phyloP scores from a whole-genome alignment of 2,797 vertebrate genomes.

The Myotis myotis region DNA sequence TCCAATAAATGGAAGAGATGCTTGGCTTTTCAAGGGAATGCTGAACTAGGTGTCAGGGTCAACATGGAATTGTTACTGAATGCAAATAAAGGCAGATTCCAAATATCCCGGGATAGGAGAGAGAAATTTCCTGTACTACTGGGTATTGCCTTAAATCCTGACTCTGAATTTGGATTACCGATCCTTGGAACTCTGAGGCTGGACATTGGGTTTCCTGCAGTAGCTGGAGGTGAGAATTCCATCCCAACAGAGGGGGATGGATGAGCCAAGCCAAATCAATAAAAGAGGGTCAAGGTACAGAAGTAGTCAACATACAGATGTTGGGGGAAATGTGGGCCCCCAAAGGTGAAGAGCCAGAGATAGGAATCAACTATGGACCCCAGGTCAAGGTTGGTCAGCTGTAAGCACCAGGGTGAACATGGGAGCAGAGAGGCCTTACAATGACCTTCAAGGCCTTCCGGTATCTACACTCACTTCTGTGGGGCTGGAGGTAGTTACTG shows the following conservation, averaged over 20 bases:
- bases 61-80: not conserved
- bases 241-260: not conserved
- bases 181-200: not conserved
- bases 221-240: not conserved
- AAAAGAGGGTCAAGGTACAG: not conserved
- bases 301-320: not conserved
- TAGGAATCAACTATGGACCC: not conserved
- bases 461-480: not conserved
- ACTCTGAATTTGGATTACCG: not conserved
- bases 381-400: not conserved
- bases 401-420: not conserved
- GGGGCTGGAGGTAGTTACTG: not conserved
- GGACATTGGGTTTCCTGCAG: not conserved
- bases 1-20: not conserved
- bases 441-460: not conserved
- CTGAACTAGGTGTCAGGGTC: not conserved
- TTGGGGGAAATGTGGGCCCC: not conserved
- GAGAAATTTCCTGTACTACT: not conserved
- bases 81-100: not conserved
- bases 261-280: not conserved
- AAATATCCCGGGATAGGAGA: not conserved
- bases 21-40: conserved; percentile 22
- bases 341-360: not conserved
- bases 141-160: not conserved
- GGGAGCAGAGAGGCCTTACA: not conserved